phyloP scores from a whole-genome alignment of 2,797 vertebrate species.

The Acanthis flammea region DNA sequence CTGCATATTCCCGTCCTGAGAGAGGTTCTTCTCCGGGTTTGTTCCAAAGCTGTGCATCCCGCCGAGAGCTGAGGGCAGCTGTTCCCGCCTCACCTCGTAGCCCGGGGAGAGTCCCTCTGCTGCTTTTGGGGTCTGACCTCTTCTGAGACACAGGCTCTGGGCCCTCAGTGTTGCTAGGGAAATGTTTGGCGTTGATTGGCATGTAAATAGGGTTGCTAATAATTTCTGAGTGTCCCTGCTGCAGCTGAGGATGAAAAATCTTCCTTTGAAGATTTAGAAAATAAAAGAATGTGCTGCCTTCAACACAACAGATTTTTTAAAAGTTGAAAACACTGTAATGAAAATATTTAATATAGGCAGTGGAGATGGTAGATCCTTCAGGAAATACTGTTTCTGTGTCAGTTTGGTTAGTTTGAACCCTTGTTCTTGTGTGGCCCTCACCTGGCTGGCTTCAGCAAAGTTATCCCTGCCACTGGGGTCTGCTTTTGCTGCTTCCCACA shows the following conservation, averaged over 20 bases:
- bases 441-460: background rate
- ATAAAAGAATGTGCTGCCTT: background rate
- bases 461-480: accelerated
- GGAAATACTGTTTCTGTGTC: background rate
- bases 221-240: background rate
- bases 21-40: background rate
- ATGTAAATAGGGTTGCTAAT: background rate
- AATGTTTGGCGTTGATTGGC: background rate
- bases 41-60: background rate
- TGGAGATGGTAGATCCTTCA: background rate
- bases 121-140: background rate
- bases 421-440: accelerated
- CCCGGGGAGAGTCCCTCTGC: background rate
- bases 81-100: background rate
- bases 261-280: background rate
- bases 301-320: background rate
- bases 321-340: background rate
- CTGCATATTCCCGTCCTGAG: background rate
- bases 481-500: background rate
- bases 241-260: background rate
- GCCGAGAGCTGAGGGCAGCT: background rate
- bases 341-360: background rate
- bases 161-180: background rate
- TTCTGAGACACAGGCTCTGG: background rate
- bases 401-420: background rate